Evolutionary conservation across 2,113 vertebrate genomes (phyloP).

Genomic region (Eidolon helvum): DNA sequence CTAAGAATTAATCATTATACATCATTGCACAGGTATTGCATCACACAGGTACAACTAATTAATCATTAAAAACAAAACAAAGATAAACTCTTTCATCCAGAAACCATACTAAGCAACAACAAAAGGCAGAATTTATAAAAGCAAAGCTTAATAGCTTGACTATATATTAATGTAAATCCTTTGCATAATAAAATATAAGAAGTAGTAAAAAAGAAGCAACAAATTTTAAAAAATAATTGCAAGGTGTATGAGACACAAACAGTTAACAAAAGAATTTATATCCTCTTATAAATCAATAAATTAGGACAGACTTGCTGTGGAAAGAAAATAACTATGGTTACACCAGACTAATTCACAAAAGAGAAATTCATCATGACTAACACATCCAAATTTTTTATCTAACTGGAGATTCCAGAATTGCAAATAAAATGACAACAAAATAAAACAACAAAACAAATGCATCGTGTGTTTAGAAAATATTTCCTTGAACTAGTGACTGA

Average conservation of each 20-base stretch:
- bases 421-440: not conserved
- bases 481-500: not conserved
- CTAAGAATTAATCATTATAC: not conserved
- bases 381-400: not conserved
- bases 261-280: not conserved
- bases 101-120: not conserved
- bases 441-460: not conserved
- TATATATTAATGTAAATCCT: not conserved
- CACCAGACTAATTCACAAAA: not conserved
- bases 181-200: not conserved
- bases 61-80: not conserved
- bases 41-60: not conserved
- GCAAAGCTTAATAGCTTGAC: not conserved
- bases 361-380: not conserved
- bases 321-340: not conserved
- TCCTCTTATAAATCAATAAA: not conserved
- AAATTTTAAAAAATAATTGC: not conserved
- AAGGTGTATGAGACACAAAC: not conserved
- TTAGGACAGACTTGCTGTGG: not conserved
- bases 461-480: not conserved
- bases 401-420: not conserved
- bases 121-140: not conserved
- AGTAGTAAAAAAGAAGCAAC: not conserved
- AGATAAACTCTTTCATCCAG: not conserved
- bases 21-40: no score